Evolutionary conservation across 2,797 vertebrate species (phyloP), one percentile per base, ranked within the genome.

Genomic region (Tokudaia muenninki): DNA sequence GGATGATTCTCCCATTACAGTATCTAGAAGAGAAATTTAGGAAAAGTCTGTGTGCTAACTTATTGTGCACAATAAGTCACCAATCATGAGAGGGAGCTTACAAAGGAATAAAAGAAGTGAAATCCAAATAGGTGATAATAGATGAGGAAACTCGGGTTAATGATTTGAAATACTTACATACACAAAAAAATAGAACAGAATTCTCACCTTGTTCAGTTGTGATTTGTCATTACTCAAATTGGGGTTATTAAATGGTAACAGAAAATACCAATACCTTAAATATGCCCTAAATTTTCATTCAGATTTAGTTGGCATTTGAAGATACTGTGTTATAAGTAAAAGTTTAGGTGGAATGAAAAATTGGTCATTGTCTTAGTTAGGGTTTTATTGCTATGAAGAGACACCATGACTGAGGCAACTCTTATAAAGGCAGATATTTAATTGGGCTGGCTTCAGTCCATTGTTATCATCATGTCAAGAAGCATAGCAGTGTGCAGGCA

Each of bases 231-330:
- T 95, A 82, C 63, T 70, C 50, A 91, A 22, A 24, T 47, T 96
- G 83, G 65, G 6, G 10, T 84, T 90, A 77, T 34, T 93, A 92
- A 87, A 24, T 90, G 14, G 65, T 90, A 81, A 59, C 83, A 87
- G 78, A 57, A 97, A 80, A 26, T 82, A 90, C 37, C 41, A 67
- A 3, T 93, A 61, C 57, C 10, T 94, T n/a, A 75, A 84, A 63
- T 80, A 37, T n/a, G 74, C 29, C 50, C 67, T 77, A 67, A 79
- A 87, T 83, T 98, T 44, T 96, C 52, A 87, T 44, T 75, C 29
- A 90, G 21, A 57, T 75, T 22, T 7, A 37, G 2, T 91, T 95
- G 47, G 37, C 26, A 93, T 97, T 92, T 91, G 84, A 94, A 95
- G 12, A 11, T 37, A 61, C 31, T 84, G n/a, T 81, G 57, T 96